Evolutionary conservation across 2,797 vertebrate genomes (phyloP), one percentile per base, ranked within the genome.

Genomic region (Typhlichthys subterraneus): DNA sequence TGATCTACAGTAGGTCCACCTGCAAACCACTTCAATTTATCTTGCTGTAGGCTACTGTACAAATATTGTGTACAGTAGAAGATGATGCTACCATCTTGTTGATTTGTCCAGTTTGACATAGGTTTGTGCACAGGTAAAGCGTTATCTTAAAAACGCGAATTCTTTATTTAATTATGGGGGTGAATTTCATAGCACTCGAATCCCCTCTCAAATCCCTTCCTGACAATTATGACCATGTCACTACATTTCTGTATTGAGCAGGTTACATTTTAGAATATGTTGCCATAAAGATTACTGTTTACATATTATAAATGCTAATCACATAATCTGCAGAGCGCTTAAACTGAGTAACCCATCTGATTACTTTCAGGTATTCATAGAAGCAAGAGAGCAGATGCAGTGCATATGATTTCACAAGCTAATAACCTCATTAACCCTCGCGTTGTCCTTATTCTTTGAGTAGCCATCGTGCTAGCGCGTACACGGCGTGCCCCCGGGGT

Each of bases 101-200:
- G 49, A 64, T 59, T 55, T 51, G 45, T 67, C 52, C 33, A 55
- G 61, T 67, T 76, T 75, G 60, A 72, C 47, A 45, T n/a, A 50
- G 67, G 59, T 63, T 64, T 70, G 64, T 29, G 55, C 57, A 38
- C 65, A 56, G 75, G 70, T 75, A 68, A 14, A 42, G 15, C 52
- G 45, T 74, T 86, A 80, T 80, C 63, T 70, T 46, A 77, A 79
- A 85, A 82, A 80, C 46, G 70, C 64, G 69, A 72, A 80, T 83
- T 79, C 77, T 79, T 75, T 66, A 69, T 67, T 69, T 88, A 86
- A 88, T 87, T 83, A 87, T 74, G 72, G 84, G 79, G 78, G 76
- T 69, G 70, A 60, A 73, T 81, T 79, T 70, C 59, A 84, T 83
- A 81, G 75, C 69, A 66, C 74, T 58, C 66, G 80, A 56, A 79